A percentile compares a stretch with the other conserved stretches of the same genome.
phyloP scores from a whole-genome alignment of 2,113 vertebrate species.

The Rhinopomastus cyanomelas region DNA sequence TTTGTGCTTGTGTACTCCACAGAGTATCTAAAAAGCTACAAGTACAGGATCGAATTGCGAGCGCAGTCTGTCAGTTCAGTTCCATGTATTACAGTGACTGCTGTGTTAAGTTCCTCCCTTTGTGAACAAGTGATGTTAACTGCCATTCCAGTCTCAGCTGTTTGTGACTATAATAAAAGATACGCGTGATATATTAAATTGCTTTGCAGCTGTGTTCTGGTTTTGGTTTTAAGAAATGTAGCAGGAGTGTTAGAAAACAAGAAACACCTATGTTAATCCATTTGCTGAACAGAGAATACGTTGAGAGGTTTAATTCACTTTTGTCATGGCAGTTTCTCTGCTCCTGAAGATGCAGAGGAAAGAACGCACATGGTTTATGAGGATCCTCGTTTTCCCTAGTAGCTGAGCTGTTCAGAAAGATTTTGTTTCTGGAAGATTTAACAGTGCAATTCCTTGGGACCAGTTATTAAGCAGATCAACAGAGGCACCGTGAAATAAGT shows the following conservation, averaged over 20 bases:
- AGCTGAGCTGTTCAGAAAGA: constrained; percentile 40
- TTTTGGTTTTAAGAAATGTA: neutral
- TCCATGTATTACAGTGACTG: neutral
- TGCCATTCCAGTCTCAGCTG: too few relatives aligned
- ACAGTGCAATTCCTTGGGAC: neutral
- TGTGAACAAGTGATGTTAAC: too few relatives aligned
- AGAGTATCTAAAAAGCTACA: neutral
- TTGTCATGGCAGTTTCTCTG: neutral
- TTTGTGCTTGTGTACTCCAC: neutral
- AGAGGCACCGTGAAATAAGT: constrained; percentile 37
- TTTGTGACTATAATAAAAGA: too few relatives aligned
- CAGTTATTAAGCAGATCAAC: constrained; percentile 47
- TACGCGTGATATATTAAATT: too few relatives aligned
- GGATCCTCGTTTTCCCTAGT: constrained; percentile 14
- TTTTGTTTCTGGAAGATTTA: constrained; percentile 50
- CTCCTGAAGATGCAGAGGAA: constrained; percentile 30
- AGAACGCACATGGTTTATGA: constrained; percentile 6
- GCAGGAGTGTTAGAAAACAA: neutral
- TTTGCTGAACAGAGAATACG: neutral
- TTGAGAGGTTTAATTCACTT: neutral
- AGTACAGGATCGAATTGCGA: neutral
- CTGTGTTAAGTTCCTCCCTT: too few relatives aligned
- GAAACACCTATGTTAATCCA: neutral
- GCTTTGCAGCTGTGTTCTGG: neutral
- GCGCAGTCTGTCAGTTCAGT: neutral